Percentiles rank a stretch among this genome's conserved stretches.
These are phyloP conservation scores for Neoitamus cyanurus DNA, from an alignment of 2,888 invertebrate species.

Conservation along the genomic window DNA sequence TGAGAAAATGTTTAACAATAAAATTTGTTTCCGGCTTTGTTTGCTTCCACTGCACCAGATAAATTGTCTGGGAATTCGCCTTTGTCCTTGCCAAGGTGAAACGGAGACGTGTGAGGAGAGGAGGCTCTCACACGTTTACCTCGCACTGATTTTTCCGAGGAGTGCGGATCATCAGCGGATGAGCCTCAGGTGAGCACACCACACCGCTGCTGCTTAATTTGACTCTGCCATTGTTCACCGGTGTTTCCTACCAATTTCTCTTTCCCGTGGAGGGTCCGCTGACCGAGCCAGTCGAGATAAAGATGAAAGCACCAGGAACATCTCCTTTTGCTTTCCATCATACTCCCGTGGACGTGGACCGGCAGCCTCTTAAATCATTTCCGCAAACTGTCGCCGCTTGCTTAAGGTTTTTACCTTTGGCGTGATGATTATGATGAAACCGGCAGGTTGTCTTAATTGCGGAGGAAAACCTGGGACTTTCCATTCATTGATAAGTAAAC, in stretches of 20 bases:
- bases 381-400: background rate
- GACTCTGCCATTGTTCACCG: background rate
- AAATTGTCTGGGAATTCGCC: constrained; percentile 32
- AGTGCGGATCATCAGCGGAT: background rate
- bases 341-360: background rate
- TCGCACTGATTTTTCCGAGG: background rate
- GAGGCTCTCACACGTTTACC: background rate
- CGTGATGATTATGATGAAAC: background rate
- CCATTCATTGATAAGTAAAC: background rate
- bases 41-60: constrained; percentile 42
- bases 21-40: constrained; percentile 39
- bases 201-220: background rate
- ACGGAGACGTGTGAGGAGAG: background rate
- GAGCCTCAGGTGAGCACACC: background rate
- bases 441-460: background rate
- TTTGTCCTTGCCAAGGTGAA: constrained; percentile 39
- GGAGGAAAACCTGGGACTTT: background rate
- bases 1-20: constrained; percentile 34
- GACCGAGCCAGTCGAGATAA: background rate
- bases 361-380: background rate
- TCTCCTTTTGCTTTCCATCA: background rate
- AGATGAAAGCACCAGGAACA: background rate
- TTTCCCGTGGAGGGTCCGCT: background rate
- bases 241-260: constrained; percentile 20
- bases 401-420: background rate